A percentile compares a stretch with the other conserved stretches of the same genome.
Conservation (phyloP, 2,888 invertebrate genomes). For the Phyllotreta striolata region DNA sequence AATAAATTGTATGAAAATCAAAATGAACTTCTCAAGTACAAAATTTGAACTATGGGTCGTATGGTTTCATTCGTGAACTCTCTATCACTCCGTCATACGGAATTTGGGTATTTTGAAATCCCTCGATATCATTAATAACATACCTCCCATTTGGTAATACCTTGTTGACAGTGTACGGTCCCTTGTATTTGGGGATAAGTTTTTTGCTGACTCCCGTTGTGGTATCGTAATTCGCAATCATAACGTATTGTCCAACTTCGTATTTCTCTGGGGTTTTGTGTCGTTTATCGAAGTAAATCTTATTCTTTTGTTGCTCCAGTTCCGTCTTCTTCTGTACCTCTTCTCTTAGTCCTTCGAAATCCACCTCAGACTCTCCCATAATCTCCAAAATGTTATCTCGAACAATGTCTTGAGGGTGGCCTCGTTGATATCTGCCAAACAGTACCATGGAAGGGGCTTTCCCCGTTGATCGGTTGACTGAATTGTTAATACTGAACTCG, state of each 20-base stretch:
- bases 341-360: slow-evolving; percentile 12
- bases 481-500: slow-evolving; percentile 36
- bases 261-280: slow-evolving; percentile 40
- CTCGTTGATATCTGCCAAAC: slow-evolving; percentile 41
- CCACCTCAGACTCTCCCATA: neutral
- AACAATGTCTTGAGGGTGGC: slow-evolving; percentile 18
- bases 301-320: slow-evolving; percentile 15
- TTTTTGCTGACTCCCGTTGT: slow-evolving; percentile 45
- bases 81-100: slow-evolving; percentile 8
- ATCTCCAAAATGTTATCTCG: neutral
- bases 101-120: slow-evolving; percentile 16
- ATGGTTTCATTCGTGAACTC: slow-evolving; percentile 13
- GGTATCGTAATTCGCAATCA: slow-evolving; percentile 45
- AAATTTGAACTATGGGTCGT: neutral
- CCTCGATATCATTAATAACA: slow-evolving; percentile 11
- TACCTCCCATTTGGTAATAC: slow-evolving; percentile 11
- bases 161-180: slow-evolving; percentile 46
- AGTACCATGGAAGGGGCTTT: slow-evolving; percentile 46
- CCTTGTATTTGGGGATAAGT: slow-evolving; percentile 42
- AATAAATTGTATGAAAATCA: too few species aligned
- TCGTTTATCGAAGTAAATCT: slow-evolving; percentile 41
- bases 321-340: slow-evolving; percentile 16
- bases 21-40: too few species aligned
- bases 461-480: slow-evolving; percentile 37
- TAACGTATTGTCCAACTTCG: slow-evolving; percentile 44